These are phyloP conservation scores for Sitophilus oryzae DNA, from an alignment of 1,140 invertebrate species.

Conservation along the genomic window DNA sequence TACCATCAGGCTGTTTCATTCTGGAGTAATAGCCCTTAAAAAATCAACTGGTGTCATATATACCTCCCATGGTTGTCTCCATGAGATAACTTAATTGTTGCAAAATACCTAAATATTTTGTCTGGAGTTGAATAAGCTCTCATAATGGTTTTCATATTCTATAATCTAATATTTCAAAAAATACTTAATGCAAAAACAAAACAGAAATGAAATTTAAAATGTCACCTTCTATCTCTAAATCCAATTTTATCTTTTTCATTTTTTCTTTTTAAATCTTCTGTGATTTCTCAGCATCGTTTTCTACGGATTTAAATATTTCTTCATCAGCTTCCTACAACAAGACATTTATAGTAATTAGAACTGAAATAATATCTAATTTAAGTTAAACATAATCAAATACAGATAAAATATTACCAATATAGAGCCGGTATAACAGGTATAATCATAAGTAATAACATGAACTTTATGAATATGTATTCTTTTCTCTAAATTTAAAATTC, in stretches of 20 bases:
- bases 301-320: constrained; percentile 38
- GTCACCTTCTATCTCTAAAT: constrained; percentile 88
- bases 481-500: no score
- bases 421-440: no score
- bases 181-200: neutral
- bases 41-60: constrained; percentile 99
- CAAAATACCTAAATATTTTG: constrained; percentile 99
- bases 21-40: constrained; percentile 90
- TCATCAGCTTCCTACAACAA: constrained; percentile 41
- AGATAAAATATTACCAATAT: no score
- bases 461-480: no score
- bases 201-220: neutral
- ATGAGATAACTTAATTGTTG: constrained; percentile 83
- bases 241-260: constrained; percentile 79
- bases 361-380: no score
- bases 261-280: constrained; percentile 56
- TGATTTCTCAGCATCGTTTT: constrained; percentile 35
- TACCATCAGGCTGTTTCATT: constrained; percentile 95
- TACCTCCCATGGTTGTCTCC: constrained; percentile 70
- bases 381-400: no score
- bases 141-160: constrained; percentile 97
- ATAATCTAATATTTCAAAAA: constrained; percentile 73
- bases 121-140: constrained; percentile 93
- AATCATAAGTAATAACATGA: no score
- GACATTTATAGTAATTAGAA: no score